Evolutionary conservation across 2,113 vertebrate species (phyloP).

Genomic region (Pelobates fuscus): DNA sequence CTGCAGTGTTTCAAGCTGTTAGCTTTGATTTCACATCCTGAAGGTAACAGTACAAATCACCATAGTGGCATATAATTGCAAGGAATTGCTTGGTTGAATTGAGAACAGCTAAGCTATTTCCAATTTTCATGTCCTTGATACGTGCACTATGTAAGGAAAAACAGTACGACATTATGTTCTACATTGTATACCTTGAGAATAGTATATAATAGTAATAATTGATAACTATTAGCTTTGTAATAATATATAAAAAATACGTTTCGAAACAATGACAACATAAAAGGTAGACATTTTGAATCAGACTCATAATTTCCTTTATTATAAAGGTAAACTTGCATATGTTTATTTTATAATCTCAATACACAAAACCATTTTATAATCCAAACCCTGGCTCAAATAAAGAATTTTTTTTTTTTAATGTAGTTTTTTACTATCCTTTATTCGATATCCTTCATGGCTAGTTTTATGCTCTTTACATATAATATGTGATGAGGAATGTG

Average conservation of each 20-base stretch:
- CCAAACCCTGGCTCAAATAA: too few species aligned
- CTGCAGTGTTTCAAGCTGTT: conserved; percentile 50
- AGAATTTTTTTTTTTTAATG: too few species aligned
- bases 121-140: conserved; percentile 49
- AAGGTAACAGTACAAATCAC: conserved; percentile 48
- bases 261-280: neutral
- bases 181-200: conserved; percentile 14
- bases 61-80: conserved; percentile 40
- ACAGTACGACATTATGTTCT: conserved; percentile 24
- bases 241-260: neutral
- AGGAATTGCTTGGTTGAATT: conserved; percentile 37
- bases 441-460: too few species aligned
- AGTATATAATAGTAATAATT: conserved; percentile 8
- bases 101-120: conserved; percentile 46
- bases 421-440: too few species aligned
- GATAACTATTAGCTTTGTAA: neutral
- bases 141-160: conserved; percentile 23
- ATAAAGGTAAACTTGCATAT: too few species aligned
- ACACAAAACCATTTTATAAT: too few species aligned
- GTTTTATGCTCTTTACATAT: too few species aligned
- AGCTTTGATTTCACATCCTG: conserved; percentile 52
- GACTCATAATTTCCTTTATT: too few species aligned
- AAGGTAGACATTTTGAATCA: too few species aligned
- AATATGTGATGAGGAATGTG: too few species aligned
- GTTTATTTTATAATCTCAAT: too few species aligned